Conservation (phyloP, 1,140 invertebrate genomes). For the Philaenus spumarius region DNA sequence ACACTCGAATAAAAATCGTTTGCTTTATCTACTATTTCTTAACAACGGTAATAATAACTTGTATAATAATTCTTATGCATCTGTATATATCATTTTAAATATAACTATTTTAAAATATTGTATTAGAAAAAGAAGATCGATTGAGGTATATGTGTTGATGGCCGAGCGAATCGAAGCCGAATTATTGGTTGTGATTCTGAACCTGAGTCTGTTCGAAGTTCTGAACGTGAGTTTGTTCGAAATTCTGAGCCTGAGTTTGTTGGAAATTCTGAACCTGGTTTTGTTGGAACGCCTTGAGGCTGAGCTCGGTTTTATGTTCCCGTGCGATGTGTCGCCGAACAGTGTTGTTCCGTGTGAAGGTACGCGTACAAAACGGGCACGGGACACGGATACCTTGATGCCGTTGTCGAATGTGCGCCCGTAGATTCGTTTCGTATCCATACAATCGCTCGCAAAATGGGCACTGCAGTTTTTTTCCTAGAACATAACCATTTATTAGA, state of each 20-base stretch:
- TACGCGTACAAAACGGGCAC: slow-evolving; percentile 78
- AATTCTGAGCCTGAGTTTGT: neutral
- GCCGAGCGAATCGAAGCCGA: neutral
- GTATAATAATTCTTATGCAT: slow-evolving; percentile 11
- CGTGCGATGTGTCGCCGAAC: slow-evolving; percentile 79
- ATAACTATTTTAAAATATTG: slow-evolving; percentile 19
- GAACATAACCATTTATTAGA: slow-evolving; percentile 5
- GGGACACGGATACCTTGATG: slow-evolving; percentile 85
- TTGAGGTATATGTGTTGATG: slow-evolving; percentile 29
- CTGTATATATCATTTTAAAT: slow-evolving; percentile 14
- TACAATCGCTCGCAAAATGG: slow-evolving; percentile 88
- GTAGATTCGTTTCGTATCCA: slow-evolving; percentile 85
- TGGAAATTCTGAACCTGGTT: slow-evolving; percentile 26
- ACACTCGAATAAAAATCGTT: neutral
- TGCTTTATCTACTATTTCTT: neutral
- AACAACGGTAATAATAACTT: slow-evolving; percentile 17
- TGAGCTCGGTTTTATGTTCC: slow-evolving; percentile 72
- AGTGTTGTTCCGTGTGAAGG: slow-evolving; percentile 89
- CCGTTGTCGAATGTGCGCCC: slow-evolving; percentile 81
- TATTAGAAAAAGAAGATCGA: slow-evolving; percentile 26
- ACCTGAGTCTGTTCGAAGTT: slow-evolving; percentile 21
- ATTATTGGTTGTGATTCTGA: slow-evolving; percentile 33
- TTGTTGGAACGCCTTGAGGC: slow-evolving; percentile 54
- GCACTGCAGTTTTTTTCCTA: slow-evolving; percentile 85
- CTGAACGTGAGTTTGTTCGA: neutral